Evolutionary conservation across 2,888 invertebrate species (phyloP).

Genomic region (Carcina quercana): DNA sequence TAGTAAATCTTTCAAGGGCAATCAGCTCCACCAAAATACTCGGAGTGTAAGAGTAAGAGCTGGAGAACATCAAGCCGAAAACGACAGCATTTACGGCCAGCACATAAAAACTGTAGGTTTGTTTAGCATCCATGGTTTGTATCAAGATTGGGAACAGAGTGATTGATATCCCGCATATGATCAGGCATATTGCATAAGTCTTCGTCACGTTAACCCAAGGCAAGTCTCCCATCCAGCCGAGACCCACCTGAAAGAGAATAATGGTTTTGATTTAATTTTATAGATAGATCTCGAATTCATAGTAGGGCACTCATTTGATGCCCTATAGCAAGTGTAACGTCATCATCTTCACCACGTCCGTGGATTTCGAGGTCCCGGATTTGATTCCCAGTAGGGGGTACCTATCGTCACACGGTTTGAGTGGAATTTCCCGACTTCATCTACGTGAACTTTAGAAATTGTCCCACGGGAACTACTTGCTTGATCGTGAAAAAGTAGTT

Average conservation of each 20-base stretch:
- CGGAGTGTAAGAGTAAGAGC: slow-evolving; percentile 93
- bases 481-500: no score
- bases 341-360: no score
- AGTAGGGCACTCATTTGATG: no score
- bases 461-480: no score
- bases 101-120: slow-evolving; percentile 62
- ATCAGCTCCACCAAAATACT: slow-evolving; percentile 93
- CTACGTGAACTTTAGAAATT: no score
- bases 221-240: slow-evolving; percentile 93
- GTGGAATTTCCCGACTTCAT: no score
- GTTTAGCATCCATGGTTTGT: slow-evolving; percentile 37
- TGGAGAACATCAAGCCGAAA: slow-evolving; percentile 94
- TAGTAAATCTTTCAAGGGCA: slow-evolving; percentile 92
- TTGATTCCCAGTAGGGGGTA: no score
- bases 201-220: slow-evolving; percentile 89
- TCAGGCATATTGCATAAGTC: slow-evolving; percentile 87
- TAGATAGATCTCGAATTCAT: no score
- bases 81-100: slow-evolving; percentile 74
- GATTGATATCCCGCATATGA: slow-evolving; percentile 77
- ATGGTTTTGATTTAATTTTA: no score
- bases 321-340: no score
- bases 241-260: slow-evolving; percentile 75
- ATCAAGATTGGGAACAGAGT: slow-evolving; percentile 76
- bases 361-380: no score
- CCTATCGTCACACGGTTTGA: no score